Conservation (phyloP, 2,113 vertebrate species). For the Colossoma macropomum region DNA sequence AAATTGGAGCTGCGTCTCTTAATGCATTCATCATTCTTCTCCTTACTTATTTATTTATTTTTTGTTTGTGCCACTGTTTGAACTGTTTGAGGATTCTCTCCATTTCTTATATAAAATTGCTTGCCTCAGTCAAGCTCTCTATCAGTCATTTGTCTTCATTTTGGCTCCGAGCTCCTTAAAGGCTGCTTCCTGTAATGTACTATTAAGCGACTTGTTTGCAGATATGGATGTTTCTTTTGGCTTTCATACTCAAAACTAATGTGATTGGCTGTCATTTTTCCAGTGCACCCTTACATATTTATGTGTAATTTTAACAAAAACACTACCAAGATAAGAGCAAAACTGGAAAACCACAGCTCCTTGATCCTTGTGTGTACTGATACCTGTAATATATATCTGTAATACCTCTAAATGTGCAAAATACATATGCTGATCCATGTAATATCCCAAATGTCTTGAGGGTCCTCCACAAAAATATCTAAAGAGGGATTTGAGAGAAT, state of each 20-base stretch:
- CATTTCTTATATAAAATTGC: slow-evolving; percentile 20
- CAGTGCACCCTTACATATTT: too few species aligned
- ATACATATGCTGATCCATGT: background rate
- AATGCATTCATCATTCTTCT: slow-evolving; percentile 50
- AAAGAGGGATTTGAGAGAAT: background rate
- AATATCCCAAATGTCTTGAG: background rate
- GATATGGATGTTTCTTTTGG: background rate
- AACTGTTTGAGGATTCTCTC: slow-evolving; percentile 8
- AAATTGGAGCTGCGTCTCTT: slow-evolving; percentile 53
- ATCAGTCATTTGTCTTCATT: slow-evolving; percentile 34
- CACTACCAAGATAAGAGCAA: too few species aligned
- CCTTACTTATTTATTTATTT: background rate
- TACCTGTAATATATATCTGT: background rate
- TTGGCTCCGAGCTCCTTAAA: background rate
- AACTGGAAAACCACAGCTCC: too few species aligned
- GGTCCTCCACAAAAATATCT: background rate
- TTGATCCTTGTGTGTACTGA: too few species aligned
- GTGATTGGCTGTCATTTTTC: too few species aligned
- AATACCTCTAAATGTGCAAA: background rate
- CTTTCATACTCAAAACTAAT: background rate
- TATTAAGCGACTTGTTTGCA: background rate
- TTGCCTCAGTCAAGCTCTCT: background rate
- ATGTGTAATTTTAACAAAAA: too few species aligned
- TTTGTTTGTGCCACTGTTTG: slow-evolving; percentile 30
- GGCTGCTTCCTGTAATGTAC: background rate